Evolutionary conservation across 2,888 invertebrate species (phyloP).

Genomic region (Ophioninae sp.): DNA sequence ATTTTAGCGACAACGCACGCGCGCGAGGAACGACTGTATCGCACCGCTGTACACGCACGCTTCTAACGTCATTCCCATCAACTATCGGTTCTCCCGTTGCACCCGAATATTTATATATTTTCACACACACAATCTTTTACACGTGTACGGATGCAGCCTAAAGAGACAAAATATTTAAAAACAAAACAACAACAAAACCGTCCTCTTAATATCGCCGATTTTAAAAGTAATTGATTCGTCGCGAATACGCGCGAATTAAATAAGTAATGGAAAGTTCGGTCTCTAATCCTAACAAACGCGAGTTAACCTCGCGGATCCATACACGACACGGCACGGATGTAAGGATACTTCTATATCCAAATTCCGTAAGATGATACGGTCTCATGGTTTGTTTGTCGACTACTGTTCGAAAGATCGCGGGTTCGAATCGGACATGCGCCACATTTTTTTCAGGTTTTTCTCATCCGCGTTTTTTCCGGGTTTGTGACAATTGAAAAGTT

Average conservation of each 20-base stretch:
- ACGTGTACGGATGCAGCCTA: constrained; percentile 61
- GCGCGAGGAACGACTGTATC: background rate
- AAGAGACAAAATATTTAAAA: constrained; percentile 18
- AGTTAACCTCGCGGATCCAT: background rate
- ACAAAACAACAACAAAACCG: constrained; percentile 63
- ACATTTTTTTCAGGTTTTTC: background rate
- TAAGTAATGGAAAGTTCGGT: constrained; percentile 15
- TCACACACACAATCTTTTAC: constrained; percentile 1
- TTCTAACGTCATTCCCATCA: background rate
- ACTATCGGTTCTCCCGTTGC: background rate
- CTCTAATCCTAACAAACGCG: background rate
- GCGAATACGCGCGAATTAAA: constrained; percentile 40
- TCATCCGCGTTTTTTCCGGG: background rate
- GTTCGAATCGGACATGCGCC: background rate
- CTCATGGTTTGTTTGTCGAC: background rate
- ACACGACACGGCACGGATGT: constrained; percentile 13
- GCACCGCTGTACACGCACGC: background rate
- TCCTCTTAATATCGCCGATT: constrained; percentile 66
- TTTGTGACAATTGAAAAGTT: background rate
- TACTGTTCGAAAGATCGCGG: background rate
- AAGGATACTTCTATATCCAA: background rate
- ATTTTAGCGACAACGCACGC: background rate
- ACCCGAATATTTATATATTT: background rate
- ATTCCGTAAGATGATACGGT: background rate
- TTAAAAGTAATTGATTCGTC: constrained; percentile 31